Percentiles rank a stretch among this genome's conserved stretches.
These are phyloP conservation scores for Geophilus truncorum DNA, from an alignment of 2,888 invertebrate species.

Conservation along the genomic window DNA sequence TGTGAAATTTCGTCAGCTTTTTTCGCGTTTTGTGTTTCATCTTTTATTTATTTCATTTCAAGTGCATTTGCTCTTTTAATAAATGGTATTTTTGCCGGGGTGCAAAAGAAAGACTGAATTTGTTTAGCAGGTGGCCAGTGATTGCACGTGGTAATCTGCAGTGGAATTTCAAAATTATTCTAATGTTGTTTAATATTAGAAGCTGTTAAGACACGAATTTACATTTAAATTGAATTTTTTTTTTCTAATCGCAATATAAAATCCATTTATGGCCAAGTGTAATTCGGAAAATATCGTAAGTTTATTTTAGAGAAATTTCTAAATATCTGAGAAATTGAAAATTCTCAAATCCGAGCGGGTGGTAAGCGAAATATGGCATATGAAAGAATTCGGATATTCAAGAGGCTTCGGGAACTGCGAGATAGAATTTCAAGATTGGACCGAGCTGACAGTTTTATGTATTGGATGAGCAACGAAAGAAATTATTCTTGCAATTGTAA, in stretches of 20 bases:
- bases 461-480: constrained; percentile 18
- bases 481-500: constrained; percentile 25
- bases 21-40: not conserved
- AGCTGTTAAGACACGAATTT: not conserved
- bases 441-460: constrained; percentile 23
- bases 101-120: not conserved
- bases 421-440: constrained; percentile 22
- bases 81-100: not conserved
- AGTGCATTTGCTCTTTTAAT: not conserved
- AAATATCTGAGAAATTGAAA: too few relatives aligned
- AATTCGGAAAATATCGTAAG: not conserved
- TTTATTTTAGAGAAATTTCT: too few relatives aligned
- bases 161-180: not conserved
- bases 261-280: not conserved
- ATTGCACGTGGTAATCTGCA: not conserved
- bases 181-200: not conserved
- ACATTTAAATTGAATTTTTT: not conserved
- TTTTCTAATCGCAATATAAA: not conserved
- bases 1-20: too few relatives aligned
- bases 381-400: too few relatives aligned
- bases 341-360: not conserved
- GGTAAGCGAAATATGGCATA: too few relatives aligned
- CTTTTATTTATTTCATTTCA: not conserved
- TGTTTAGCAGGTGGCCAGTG: not conserved
- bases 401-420: not conserved